Percentiles rank a stretch among this genome's conserved stretches.
Conservation (phyloP, 2,888 invertebrate genomes). For the Aphidoletes aphidimyza region DNA sequence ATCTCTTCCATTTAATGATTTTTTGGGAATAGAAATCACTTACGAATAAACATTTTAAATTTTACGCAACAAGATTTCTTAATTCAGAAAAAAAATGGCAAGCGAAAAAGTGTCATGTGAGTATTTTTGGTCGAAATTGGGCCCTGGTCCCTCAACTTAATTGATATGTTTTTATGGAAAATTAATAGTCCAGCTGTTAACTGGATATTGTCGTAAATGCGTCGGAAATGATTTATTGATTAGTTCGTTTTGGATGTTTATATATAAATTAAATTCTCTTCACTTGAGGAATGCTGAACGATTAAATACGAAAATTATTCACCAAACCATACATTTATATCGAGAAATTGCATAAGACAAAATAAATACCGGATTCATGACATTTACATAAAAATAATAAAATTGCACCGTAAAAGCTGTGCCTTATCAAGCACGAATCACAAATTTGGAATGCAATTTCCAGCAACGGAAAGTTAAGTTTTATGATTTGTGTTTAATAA, state of each 20-base stretch:
- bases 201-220: constrained; percentile 14
- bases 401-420: neutral
- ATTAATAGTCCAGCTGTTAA: constrained; percentile 18
- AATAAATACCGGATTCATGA: constrained; percentile 1
- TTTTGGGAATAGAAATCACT: too few relatives aligned
- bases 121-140: too few relatives aligned
- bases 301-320: neutral
- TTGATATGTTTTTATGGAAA: neutral
- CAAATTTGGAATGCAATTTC: neutral
- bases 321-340: neutral
- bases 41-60: too few relatives aligned
- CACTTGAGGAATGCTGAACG: neutral
- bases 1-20: neutral
- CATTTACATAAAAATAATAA: constrained; percentile 4
- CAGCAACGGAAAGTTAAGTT: neutral
- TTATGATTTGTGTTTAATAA: constrained; percentile 35
- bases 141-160: neutral
- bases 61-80: too few relatives aligned
- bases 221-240: constrained; percentile 48
- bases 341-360: neutral
- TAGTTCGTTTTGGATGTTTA: neutral
- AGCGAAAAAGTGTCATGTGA: too few relatives aligned
- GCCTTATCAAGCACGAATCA: neutral
- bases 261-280: neutral
- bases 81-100: too few relatives aligned